Conservation (phyloP, 2,797 vertebrate genomes). For the Scolopax rusticola region DNA sequence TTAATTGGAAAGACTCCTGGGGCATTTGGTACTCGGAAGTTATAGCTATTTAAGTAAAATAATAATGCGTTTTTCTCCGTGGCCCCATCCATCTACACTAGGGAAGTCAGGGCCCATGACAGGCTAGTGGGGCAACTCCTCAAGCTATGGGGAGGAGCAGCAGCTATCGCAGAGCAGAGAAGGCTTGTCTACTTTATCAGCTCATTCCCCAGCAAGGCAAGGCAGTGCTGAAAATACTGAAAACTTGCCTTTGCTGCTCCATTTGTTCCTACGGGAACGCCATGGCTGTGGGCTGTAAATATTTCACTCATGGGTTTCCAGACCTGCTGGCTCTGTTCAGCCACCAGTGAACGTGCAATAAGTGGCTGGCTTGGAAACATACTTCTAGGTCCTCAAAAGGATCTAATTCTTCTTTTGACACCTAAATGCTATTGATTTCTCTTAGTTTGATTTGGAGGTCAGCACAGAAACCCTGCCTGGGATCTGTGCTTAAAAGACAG, state of each 20-base stretch:
- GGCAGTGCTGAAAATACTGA: background rate
- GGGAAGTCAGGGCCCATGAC: background rate
- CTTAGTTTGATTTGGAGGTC: background rate
- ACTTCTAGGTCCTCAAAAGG: background rate
- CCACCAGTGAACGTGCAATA: background rate
- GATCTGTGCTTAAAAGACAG: background rate
- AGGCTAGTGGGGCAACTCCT: background rate
- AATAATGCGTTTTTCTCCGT: background rate
- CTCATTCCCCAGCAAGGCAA: background rate
- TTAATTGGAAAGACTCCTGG: conserved; percentile 28
- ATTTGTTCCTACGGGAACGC: background rate
- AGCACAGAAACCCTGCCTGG: background rate
- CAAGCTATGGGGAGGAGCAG: background rate
- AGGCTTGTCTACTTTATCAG: background rate
- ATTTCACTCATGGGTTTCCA: background rate
- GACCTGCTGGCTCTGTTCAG: background rate
- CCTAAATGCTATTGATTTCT: background rate
- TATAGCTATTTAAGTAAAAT: conserved; percentile 17
- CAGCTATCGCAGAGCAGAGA: background rate
- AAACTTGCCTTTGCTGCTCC: background rate
- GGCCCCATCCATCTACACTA: background rate
- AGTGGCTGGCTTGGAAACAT: background rate
- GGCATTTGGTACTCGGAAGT: background rate
- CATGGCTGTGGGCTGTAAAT: background rate
- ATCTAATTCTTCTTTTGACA: background rate